phyloP scores from a whole-genome alignment of 2,888 invertebrate species.

The Tortricodes alternella region DNA sequence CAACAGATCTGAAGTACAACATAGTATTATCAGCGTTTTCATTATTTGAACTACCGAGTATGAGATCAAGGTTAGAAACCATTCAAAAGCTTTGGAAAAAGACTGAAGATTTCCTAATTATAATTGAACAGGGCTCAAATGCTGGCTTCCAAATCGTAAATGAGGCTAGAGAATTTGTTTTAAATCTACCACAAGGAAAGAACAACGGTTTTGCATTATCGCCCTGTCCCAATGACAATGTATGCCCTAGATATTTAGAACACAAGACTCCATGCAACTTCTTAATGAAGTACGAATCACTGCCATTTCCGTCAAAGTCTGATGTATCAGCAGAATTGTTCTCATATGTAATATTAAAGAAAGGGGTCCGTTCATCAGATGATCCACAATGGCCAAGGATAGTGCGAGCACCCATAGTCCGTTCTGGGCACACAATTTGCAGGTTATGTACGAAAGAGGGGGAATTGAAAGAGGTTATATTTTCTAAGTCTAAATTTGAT shows the following conservation, averaged over 20 bases:
- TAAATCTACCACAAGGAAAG: slow-evolving; percentile 74
- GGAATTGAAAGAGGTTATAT: slow-evolving; percentile 88
- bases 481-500: slow-evolving; percentile 89
- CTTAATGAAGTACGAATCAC: slow-evolving; percentile 82
- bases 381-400: slow-evolving; percentile 90
- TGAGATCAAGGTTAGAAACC: slow-evolving; percentile 85
- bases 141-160: slow-evolving; percentile 91
- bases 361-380: slow-evolving; percentile 82
- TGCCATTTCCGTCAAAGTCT: slow-evolving; percentile 74
- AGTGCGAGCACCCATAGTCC: slow-evolving; percentile 86
- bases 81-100: slow-evolving; percentile 93
- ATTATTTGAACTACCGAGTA: slow-evolving; percentile 89
- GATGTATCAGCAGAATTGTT: slow-evolving; percentile 83
- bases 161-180: slow-evolving; percentile 92
- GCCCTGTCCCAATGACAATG: slow-evolving; percentile 92
- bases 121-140: slow-evolving; percentile 92
- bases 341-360: slow-evolving; percentile 91
- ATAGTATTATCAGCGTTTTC: slow-evolving; percentile 91
- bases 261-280: slow-evolving; percentile 91
- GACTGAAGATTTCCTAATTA: slow-evolving; percentile 90
- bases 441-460: slow-evolving; percentile 89
- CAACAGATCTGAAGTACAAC: slow-evolving; percentile 85
- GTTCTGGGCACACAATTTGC: slow-evolving; percentile 89
- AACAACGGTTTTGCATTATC: slow-evolving; percentile 86
- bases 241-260: slow-evolving; percentile 88